Evolutionary conservation across 2,797 vertebrate genomes (phyloP), one percentile per base, ranked within the genome.

Genomic region (Pteronotus mesoamericanus): DNA sequence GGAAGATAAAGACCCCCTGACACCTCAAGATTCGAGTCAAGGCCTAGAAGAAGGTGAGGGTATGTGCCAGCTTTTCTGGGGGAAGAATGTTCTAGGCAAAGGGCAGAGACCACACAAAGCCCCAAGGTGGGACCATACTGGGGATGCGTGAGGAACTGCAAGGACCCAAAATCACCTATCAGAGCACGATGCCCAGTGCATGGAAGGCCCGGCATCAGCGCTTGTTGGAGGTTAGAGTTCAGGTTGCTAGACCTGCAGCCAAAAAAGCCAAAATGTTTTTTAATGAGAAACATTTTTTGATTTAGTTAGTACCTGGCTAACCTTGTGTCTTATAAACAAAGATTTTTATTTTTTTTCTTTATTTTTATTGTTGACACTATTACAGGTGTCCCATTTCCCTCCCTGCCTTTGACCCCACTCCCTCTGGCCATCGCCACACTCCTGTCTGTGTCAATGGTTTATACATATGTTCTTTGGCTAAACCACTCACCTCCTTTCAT

Each of bases 111-210:
- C 0, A 5, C 3, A 34, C 19, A 1, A n/a, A 74, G 83, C 9
- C 21, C 44, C 2, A 2, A 7, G 24, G 22, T 16, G 18, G 57
- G 57, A 74, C 22, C 1, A 8, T 1, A 6, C n/a, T 82, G 82
- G 14, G 14, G 19, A 48, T 11, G 18, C 16, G 2, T 7, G 6
- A 29, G 80, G 39, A 42, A 2, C 46, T 0, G 0, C 0, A 2
- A 55, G 48, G 42, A 21, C 4, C n/a, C 3, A 0, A 29, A 0
- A 2, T 24, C 48, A 42, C 4, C 34, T 61, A 14, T 24, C 12
- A 15, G 48, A 26, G 42, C 5, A 0, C 24, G 5, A 0, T 12
- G 34, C 42, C 34, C 0, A 2, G 11, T 21, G 16, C 66, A 2
- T 1, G 1, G 75, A 6, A n/a, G 37, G 18, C 61, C 48, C 4